These are phyloP conservation scores for Chaetorhynchus papuensis DNA, from an alignment of 2,113 vertebrate species.

Conservation along the genomic window DNA sequence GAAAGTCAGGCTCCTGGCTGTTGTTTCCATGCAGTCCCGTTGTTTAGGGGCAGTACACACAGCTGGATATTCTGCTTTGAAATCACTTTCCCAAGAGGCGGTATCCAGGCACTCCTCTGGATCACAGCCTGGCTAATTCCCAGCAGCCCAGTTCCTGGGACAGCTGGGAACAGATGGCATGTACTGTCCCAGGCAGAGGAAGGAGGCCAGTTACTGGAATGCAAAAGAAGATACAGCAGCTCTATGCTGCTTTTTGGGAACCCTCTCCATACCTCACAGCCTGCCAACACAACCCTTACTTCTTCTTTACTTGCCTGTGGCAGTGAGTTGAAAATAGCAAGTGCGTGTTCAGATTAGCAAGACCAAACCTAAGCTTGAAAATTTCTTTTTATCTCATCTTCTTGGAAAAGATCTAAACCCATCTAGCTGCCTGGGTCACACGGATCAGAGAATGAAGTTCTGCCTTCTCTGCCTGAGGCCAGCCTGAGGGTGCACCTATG, in stretches of 20 bases:
- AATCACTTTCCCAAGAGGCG: background rate
- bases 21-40: background rate
- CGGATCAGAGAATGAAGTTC: background rate
- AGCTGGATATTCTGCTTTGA: background rate
- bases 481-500: background rate
- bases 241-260: background rate
- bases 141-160: background rate
- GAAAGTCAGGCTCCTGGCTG: background rate
- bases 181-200: background rate
- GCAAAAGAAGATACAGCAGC: background rate
- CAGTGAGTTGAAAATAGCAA: background rate
- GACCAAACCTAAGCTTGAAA: background rate
- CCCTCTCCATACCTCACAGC: background rate
- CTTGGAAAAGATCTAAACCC: background rate
- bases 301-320: background rate
- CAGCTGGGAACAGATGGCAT: fast-evolving
- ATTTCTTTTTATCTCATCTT: background rate
- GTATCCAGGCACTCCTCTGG: background rate
- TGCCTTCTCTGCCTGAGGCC: background rate
- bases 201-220: background rate
- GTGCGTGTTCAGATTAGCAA: background rate
- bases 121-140: background rate
- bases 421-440: fast-evolving
- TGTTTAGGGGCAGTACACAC: background rate
- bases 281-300: background rate